Percentiles rank a stretch among this genome's conserved stretches.
phyloP scores from a whole-genome alignment of 2,113 vertebrate genomes.

The Rhinogobius similis region DNA sequence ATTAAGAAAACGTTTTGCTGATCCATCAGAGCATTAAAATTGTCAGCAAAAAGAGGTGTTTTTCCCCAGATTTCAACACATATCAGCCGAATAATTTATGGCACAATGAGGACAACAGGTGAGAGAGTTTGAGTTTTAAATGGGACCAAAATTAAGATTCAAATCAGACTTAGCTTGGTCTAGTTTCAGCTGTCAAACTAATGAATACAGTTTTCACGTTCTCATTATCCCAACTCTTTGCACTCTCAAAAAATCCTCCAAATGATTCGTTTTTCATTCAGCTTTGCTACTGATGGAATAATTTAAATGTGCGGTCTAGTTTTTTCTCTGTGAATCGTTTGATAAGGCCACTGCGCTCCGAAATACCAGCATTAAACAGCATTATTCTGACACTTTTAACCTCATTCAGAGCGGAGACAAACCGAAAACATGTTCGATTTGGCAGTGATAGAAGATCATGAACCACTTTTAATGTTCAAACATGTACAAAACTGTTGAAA shows the following conservation, averaged over 20 bases:
- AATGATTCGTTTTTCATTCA: not conserved
- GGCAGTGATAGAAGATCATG: not conserved
- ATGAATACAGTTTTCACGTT: slow-evolving; percentile 8
- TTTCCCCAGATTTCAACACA: not conserved
- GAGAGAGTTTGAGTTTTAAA: not conserved
- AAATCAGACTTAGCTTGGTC: not conserved
- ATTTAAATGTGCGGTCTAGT: slow-evolving; percentile 21
- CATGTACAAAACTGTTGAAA: too few species aligned
- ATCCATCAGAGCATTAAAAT: not conserved
- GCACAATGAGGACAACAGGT: not conserved
- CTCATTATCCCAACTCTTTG: slow-evolving; percentile 6
- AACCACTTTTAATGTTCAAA: too few species aligned
- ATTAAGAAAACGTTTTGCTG: not conserved
- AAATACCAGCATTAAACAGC: not conserved
- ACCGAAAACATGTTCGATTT: not conserved
- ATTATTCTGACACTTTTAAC: not conserved
- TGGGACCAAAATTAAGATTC: slow-evolving; percentile 10
- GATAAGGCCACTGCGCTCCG: not conserved
- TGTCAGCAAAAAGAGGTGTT: not conserved
- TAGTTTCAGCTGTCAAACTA: slow-evolving; percentile 19
- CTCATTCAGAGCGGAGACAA: not conserved
- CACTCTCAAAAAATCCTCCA: slow-evolving; percentile 24
- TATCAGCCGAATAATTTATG: not conserved
- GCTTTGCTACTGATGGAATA: slow-evolving; percentile 30
- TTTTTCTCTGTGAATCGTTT: slow-evolving; percentile 7